These are phyloP conservation scores for Patiria miniata DNA, from an alignment of 35 echinoderm and acorn worm species.

Conservation along the genomic window DNA sequence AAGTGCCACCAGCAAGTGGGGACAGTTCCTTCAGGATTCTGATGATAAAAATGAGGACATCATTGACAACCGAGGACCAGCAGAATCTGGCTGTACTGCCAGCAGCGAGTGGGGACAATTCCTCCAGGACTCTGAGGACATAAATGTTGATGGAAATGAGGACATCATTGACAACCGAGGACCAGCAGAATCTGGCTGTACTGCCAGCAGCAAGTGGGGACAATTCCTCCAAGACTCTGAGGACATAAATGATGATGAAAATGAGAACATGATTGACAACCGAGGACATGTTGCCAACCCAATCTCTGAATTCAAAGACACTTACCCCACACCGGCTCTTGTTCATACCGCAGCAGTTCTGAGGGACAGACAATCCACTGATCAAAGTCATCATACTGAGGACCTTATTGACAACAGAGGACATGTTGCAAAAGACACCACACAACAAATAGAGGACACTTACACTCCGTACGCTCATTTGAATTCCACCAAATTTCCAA, in stretches of 20 bases:
- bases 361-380: too few species aligned
- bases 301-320: too few species aligned
- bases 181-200: neutral
- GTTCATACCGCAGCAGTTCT: too few species aligned
- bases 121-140: neutral
- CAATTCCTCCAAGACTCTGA: neutral
- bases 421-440: too few species aligned
- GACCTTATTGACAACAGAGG: neutral
- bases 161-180: neutral
- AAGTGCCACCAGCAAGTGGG: neutral
- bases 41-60: neutral
- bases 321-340: too few species aligned
- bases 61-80: neutral
- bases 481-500: too few species aligned
- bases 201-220: neutral
- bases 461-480: too few species aligned
- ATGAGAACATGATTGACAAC: neutral
- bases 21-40: neutral
- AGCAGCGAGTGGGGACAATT: slow-evolving; percentile 11
- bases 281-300: too few species aligned
- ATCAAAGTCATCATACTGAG: too few species aligned
- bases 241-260: neutral
- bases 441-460: too few species aligned
- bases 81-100: neutral
- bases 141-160: too few species aligned